Conservation (phyloP, 2,113 vertebrate species). For the Pelusios castaneus region DNA sequence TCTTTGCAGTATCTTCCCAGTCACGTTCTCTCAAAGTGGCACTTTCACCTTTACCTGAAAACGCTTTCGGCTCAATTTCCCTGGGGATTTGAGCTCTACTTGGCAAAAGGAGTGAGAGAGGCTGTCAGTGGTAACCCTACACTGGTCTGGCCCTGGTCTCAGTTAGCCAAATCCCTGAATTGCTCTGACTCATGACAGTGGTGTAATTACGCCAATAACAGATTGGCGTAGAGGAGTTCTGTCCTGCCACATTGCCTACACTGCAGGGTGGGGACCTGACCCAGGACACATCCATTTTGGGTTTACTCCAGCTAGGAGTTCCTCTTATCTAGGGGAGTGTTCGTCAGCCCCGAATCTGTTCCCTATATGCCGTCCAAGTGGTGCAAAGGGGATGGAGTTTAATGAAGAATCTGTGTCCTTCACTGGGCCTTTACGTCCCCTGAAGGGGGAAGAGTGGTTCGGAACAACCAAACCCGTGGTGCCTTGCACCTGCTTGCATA, state of each 20-base stretch:
- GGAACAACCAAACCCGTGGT: slow-evolving; percentile 25
- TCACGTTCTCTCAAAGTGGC: background rate
- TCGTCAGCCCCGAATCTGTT: accelerated
- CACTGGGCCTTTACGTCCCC: background rate
- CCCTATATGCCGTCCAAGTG: background rate
- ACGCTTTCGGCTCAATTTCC: background rate
- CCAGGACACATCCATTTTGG: background rate
- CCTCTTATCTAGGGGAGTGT: background rate
- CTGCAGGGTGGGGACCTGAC: background rate
- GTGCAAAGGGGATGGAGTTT: accelerated
- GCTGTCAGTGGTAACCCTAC: background rate
- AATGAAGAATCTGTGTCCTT: background rate
- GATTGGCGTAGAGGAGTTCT: background rate
- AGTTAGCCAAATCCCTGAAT: background rate
- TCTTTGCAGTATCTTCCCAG: background rate
- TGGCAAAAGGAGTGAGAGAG: background rate
- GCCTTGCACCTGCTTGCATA: slow-evolving; percentile 72
- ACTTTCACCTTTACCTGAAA: background rate
- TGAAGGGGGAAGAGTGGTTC: background rate
- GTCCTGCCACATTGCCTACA: background rate
- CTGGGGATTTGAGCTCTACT: background rate
- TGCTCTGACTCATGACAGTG: background rate
- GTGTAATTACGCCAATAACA: background rate
- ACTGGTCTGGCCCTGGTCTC: background rate
- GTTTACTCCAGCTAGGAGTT: accelerated